A percentile compares a stretch with the other conserved stretches of the same genome.
Evolutionary conservation across 92 coral and sea anemone species (phyloP).

Genomic region (Paragorgia papillata): DNA sequence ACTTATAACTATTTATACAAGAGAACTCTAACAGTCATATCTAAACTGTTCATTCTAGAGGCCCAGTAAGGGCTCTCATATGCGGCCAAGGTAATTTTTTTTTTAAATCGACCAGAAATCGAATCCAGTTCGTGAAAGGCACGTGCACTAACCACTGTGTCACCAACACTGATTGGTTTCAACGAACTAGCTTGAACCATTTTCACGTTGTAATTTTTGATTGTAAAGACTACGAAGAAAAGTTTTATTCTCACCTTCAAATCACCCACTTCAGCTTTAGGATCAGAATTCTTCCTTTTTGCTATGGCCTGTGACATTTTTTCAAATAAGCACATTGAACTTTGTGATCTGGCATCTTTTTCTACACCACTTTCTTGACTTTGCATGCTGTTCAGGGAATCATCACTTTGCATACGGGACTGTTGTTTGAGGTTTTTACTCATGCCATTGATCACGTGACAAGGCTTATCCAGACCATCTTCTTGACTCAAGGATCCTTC

Average conservation of each 20-base stretch:
- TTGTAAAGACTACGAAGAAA: too few relatives aligned
- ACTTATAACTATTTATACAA: too few relatives aligned
- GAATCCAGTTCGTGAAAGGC: too few relatives aligned
- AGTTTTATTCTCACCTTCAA: slow-evolving; percentile 30
- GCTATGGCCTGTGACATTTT: slow-evolving; percentile 39
- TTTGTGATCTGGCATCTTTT: slow-evolving; percentile 17
- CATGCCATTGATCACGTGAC: not conserved
- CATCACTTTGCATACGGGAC: slow-evolving; percentile 41
- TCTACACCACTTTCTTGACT: slow-evolving; percentile 47
- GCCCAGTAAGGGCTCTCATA: too few relatives aligned
- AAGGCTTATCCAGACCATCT: slow-evolving; percentile 23
- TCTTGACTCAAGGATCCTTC: slow-evolving; percentile 41
- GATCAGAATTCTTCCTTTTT: slow-evolving; percentile 34
- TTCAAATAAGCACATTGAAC: slow-evolving; percentile 33
- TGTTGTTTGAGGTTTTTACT: slow-evolving; percentile 20
- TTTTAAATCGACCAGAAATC: too few relatives aligned
- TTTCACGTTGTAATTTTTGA: too few relatives aligned
- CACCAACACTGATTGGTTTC: too few relatives aligned
- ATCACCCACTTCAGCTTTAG: slow-evolving; percentile 18
- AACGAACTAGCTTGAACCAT: too few relatives aligned
- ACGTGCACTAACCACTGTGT: too few relatives aligned
- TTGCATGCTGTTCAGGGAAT: slow-evolving; percentile 36
- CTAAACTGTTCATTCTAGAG: too few relatives aligned
- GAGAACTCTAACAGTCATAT: too few relatives aligned
- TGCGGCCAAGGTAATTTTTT: too few relatives aligned